A percentile compares a stretch with the other conserved stretches of the same genome.
These are phyloP conservation scores for Synergus japonicus DNA, from an alignment of 2,888 invertebrate species.

Conservation along the genomic window DNA sequence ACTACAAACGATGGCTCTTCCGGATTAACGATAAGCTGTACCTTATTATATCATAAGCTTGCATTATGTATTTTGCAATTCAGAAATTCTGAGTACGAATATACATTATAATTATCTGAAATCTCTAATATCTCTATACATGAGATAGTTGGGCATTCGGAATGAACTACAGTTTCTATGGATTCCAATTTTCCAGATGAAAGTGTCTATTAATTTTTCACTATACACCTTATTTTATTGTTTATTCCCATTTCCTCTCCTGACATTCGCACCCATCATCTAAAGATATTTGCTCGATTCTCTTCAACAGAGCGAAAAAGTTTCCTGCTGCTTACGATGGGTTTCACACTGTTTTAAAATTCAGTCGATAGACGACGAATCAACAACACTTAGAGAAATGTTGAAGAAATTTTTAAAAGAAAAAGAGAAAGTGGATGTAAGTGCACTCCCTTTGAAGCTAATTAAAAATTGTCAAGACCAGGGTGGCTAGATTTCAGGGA, in stretches of 20 bases:
- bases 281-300: constrained; percentile 19
- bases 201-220: constrained; percentile 5
- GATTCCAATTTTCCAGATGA: neutral
- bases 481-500: too few species aligned
- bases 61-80: constrained; percentile 56
- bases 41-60: constrained; percentile 67
- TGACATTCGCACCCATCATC: neutral
- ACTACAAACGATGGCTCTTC: constrained; percentile 47
- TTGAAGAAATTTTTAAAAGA: neutral
- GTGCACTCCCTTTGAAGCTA: too few species aligned
- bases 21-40: constrained; percentile 66
- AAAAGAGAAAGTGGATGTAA: neutral
- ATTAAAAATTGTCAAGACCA: too few species aligned
- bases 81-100: neutral
- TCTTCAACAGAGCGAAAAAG: constrained; percentile 24
- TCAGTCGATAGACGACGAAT: neutral
- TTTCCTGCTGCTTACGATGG: constrained; percentile 24
- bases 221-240: neutral
- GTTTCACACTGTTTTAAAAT: constrained; percentile 16
- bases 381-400: neutral
- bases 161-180: neutral
- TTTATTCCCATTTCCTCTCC: neutral
- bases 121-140: neutral
- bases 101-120: neutral
- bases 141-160: neutral